Evolutionary conservation across 2,113 vertebrate species (phyloP), one percentile per base, ranked within the genome.

Genomic region (Gobiocypris rarus): DNA sequence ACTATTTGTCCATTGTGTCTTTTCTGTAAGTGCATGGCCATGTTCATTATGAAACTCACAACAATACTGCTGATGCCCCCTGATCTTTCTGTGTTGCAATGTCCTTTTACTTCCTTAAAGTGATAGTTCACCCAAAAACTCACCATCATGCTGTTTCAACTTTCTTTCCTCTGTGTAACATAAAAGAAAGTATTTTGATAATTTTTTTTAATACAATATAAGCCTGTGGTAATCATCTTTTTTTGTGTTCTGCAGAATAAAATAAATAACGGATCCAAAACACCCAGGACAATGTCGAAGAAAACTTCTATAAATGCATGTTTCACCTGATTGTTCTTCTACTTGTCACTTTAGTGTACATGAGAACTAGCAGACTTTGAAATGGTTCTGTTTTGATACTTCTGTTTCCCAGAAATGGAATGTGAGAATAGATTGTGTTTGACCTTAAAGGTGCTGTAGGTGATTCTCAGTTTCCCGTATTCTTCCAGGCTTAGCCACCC

Each of bases 391-490:
- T 24, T 71, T 28, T 75, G 52, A 85, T 22, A 79, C 76, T 83
- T 84, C 26, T 45, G 54, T 61, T 83, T 71, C 38, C 58, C 69
- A 58, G 15, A 56, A 83, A 28, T 24, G 63, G 22, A 69, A 83
- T 70, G 65, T 50, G 69, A 87, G 87, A 84, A 48, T 41, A 70
- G 43, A 52, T 17, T 85, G 87, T 19, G 28, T n/a, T 56, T 82
- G 86, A 85, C 75, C 87, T 86, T 71, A 70, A 86, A 43, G 10
- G 14, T 41, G 75, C 59, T 31, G 34, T 56, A 17, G 14, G 15
- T 1, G 9, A 65, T 28, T 77, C 2, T 15, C 41, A 24, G 28
- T 67, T 81, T 81, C 52, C 24, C 10, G 1, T 31, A 67, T 38
- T 69, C 24, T 14, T 9, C 11, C 28, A 38, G 61, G 13, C 10